Conservation (phyloP, 2,888 invertebrate species). For the Mesodorylaimus sp. region DNA sequence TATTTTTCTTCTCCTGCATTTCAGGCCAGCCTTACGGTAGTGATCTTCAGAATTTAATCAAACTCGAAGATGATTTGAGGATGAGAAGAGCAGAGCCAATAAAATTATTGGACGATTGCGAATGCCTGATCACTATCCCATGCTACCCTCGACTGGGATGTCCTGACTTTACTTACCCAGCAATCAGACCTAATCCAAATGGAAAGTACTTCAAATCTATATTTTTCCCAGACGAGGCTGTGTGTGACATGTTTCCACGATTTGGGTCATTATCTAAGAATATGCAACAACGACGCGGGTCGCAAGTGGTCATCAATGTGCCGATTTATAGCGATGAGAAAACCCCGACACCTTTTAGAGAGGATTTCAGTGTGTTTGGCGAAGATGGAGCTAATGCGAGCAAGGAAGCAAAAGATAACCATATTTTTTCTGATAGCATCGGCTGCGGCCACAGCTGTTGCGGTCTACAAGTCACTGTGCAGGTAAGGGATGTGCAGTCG, state of each 20-base stretch:
- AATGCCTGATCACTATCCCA: slow-evolving; percentile 66
- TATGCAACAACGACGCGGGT: slow-evolving; percentile 4
- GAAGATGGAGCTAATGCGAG: background rate
- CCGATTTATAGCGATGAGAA: slow-evolving; percentile 9
- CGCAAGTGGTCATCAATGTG: slow-evolving; percentile 1
- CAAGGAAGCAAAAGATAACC: background rate
- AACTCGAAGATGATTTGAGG: slow-evolving; percentile 86
- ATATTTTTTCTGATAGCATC: slow-evolving; percentile 67
- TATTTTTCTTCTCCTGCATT: no score
- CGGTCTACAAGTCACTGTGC: slow-evolving; percentile 64
- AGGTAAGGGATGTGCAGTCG: background rate
- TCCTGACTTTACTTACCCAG: slow-evolving; percentile 4
- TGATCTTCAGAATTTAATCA: slow-evolving; percentile 76
- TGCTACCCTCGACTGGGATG: slow-evolving; percentile 48
- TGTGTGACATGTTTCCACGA: background rate
- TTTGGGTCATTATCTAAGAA: slow-evolving; percentile 3
- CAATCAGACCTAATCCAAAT: background rate
- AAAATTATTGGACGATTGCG: slow-evolving; percentile 37
- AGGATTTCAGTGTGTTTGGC: background rate
- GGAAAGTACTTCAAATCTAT: background rate
- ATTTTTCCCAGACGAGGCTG: slow-evolving; percentile 9
- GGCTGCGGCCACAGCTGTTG: slow-evolving; percentile 97
- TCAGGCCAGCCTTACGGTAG: slow-evolving; percentile 56
- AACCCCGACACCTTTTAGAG: slow-evolving; percentile 2
- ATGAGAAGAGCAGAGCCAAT: background rate